Evolutionary conservation across 2,113 vertebrate genomes (phyloP).

Genomic region (Martes martes): DNA sequence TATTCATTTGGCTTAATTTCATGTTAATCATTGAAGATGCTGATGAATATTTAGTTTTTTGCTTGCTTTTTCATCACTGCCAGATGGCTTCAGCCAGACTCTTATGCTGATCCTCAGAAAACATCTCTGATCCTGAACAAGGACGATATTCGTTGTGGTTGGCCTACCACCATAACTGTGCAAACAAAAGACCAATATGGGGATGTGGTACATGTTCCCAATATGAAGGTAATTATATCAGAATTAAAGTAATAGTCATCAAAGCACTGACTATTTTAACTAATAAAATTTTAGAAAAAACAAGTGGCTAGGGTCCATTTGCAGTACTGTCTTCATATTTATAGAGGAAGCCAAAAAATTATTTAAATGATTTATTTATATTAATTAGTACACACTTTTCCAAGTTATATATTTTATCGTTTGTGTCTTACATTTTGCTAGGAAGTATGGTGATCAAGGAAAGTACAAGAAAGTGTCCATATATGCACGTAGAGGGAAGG

Average conservation of each 20-base stretch:
- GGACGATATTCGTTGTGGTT: constrained; percentile 97
- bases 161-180: constrained; percentile 97
- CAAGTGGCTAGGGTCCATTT: background rate
- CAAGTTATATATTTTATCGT: background rate
- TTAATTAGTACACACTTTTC: background rate
- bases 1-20: background rate
- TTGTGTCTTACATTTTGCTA: background rate
- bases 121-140: constrained; percentile 97
- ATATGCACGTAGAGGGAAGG: background rate
- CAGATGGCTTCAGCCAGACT: constrained; percentile 99
- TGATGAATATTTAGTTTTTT: background rate
- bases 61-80: background rate
- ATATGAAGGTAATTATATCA: constrained; percentile 92
- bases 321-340: background rate
- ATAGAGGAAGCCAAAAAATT: background rate
- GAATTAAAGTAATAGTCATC: background rate
- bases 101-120: constrained; percentile 98
- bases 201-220: constrained; percentile 97
- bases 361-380: background rate
- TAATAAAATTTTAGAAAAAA: background rate
- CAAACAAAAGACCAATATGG: constrained; percentile 99
- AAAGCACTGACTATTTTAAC: background rate
- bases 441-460: background rate
- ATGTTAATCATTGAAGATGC: constrained; percentile 11
- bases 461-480: background rate